Evolutionary conservation across 2,888 invertebrate genomes (phyloP).

Genomic region (Desoria tigrina): DNA sequence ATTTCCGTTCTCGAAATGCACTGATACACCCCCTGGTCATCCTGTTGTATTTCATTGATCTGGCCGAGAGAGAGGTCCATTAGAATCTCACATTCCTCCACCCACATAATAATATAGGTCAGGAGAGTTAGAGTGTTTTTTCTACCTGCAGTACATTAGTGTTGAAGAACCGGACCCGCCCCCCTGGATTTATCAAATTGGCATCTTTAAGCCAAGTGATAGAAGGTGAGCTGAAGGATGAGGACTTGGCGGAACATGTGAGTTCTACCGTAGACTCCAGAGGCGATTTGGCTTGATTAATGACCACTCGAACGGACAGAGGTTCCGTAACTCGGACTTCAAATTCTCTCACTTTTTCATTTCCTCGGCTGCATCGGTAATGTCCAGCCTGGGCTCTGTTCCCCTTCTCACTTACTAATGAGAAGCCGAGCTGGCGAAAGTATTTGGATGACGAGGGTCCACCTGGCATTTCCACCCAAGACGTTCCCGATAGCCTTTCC

Average conservation of each 20-base stretch:
- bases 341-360: conserved; percentile 42
- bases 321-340: conserved; percentile 48
- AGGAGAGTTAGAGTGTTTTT: conserved; percentile 22
- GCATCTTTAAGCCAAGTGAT: conserved; percentile 68
- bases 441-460: conserved; percentile 34
- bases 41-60: conserved; percentile 50
- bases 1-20: conserved; percentile 46
- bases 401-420: conserved; percentile 45
- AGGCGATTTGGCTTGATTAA: conserved; percentile 48
- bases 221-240: conserved; percentile 59
- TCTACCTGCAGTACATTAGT: conserved; percentile 50
- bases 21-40: conserved; percentile 51
- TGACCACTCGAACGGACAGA: conserved; percentile 43
- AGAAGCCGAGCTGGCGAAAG: conserved; percentile 45
- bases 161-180: conserved; percentile 46
- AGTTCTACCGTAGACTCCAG: conserved; percentile 48
- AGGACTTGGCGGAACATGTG: conserved; percentile 40
- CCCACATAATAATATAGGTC: neutral
- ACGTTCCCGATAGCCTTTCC: conserved; percentile 49
- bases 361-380: conserved; percentile 44
- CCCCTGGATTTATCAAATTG: conserved; percentile 51
- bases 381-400: conserved; percentile 42
- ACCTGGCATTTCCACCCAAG: conserved; percentile 41
- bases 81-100: neutral
- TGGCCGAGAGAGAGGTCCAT: conserved; percentile 13